Conservation (phyloP, 2,888 invertebrate genomes). For the Sussaba pulchella region DNA sequence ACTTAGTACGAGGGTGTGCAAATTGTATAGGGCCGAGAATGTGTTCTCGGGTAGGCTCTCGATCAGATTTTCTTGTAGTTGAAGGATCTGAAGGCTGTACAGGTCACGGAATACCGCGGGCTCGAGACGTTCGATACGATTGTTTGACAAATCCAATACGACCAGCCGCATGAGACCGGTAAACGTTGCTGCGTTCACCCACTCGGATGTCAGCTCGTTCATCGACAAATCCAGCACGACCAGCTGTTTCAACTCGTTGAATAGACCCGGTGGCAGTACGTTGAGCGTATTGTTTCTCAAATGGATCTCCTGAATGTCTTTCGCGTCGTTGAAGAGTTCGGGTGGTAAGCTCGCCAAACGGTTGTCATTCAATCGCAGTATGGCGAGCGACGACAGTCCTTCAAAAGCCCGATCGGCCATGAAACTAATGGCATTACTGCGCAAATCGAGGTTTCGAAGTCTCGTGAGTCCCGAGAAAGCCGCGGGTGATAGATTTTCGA, state of each 20-base stretch:
- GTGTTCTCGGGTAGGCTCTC: slow-evolving; percentile 92
- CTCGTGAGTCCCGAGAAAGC: slow-evolving; percentile 90
- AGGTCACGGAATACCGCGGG: slow-evolving; percentile 91
- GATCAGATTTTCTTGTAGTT: slow-evolving; percentile 92
- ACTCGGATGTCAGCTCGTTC: slow-evolving; percentile 92
- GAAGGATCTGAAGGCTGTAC: slow-evolving; percentile 91
- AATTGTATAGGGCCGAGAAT: slow-evolving; percentile 90
- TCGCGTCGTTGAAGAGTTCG: slow-evolving; percentile 92
- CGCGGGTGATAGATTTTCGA: slow-evolving; percentile 90
- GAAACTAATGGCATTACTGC: slow-evolving; percentile 91
- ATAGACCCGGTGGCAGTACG: slow-evolving; percentile 92
- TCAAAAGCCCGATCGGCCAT: slow-evolving; percentile 92
- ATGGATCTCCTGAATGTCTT: slow-evolving; percentile 92
- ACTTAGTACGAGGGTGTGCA: slow-evolving; percentile 92
- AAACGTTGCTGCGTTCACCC: slow-evolving; percentile 93
- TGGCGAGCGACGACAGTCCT: slow-evolving; percentile 89
- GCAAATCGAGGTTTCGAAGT: slow-evolving; percentile 90
- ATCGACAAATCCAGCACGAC: slow-evolving; percentile 91
- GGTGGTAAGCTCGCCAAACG: slow-evolving; percentile 92
- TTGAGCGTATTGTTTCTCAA: slow-evolving; percentile 93
- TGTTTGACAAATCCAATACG: slow-evolving; percentile 91
- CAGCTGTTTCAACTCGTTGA: slow-evolving; percentile 91
- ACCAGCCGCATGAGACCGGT: slow-evolving; percentile 91
- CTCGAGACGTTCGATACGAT: slow-evolving; percentile 91
- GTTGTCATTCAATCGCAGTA: slow-evolving; percentile 92